phyloP scores from a whole-genome alignment of 2,888 invertebrate genomes.

The Hylaea fasciaria region DNA sequence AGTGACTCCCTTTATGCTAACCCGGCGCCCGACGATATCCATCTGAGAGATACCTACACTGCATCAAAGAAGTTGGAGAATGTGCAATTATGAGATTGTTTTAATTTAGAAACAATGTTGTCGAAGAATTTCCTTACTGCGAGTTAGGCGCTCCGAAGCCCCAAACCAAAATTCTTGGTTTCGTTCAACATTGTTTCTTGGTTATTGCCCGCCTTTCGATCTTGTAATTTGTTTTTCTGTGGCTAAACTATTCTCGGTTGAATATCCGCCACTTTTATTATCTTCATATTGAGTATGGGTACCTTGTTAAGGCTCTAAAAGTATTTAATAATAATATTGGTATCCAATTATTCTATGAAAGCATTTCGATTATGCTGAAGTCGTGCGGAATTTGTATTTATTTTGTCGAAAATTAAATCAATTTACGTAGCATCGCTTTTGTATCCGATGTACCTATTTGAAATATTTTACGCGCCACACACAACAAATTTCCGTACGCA shows the following conservation, averaged over 20 bases:
- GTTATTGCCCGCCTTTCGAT: slow-evolving; percentile 71
- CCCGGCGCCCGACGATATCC: slow-evolving; percentile 41
- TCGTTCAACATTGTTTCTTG: slow-evolving; percentile 75
- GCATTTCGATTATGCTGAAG: too few species aligned
- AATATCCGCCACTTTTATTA: slow-evolving; percentile 34
- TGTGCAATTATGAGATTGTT: slow-evolving; percentile 85
- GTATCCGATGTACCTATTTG: too few species aligned
- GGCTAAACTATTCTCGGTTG: slow-evolving; percentile 44
- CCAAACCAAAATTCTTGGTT: slow-evolving; percentile 82
- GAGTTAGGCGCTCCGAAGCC: slow-evolving; percentile 71
- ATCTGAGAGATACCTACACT: slow-evolving; percentile 66
- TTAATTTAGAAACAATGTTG: slow-evolving; percentile 85
- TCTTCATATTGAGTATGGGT: too few species aligned
- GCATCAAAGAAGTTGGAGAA: slow-evolving; percentile 83
- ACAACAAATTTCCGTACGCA: background rate
- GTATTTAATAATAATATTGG: background rate
- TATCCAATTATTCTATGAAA: background rate
- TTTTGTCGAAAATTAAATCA: too few species aligned
- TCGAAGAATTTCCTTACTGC: slow-evolving; percentile 79
- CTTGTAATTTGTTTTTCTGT: slow-evolving; percentile 62
- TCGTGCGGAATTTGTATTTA: too few species aligned
- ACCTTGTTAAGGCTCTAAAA: background rate
- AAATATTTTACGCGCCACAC: background rate
- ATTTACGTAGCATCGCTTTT: too few species aligned
- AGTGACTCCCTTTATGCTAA: slow-evolving; percentile 49